Percentiles rank a stretch among this genome's conserved stretches.
These are phyloP conservation scores for Lathronympha strigana DNA, from an alignment of 2,888 invertebrate genomes.

Conservation along the genomic window DNA sequence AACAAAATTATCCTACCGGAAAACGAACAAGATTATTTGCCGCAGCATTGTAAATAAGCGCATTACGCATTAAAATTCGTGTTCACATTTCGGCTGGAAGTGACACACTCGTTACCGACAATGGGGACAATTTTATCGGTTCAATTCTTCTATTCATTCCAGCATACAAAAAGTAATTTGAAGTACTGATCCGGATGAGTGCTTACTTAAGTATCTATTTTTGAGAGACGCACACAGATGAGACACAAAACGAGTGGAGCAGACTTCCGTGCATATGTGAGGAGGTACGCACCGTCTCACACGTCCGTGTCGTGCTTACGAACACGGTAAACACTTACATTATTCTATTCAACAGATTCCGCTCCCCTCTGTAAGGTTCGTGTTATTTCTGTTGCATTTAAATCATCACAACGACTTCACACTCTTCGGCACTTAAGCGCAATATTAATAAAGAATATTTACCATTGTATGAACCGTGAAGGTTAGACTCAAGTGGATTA, in stretches of 20 bases:
- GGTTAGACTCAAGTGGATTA: constrained; percentile 38
- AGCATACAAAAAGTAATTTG: constrained; percentile 79
- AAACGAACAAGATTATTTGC: constrained; percentile 17
- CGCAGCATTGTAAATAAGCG: constrained; percentile 31
- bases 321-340: constrained; percentile 58
- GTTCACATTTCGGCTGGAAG: constrained; percentile 71
- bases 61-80: constrained; percentile 52
- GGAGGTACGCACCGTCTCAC: constrained; percentile 70
- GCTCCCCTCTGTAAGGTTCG: not conserved
- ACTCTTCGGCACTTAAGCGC: constrained; percentile 11
- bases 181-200: constrained; percentile 74
- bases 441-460: constrained; percentile 27
- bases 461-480: constrained; percentile 25
- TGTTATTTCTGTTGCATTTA: constrained; percentile 30
- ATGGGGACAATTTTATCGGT: constrained; percentile 73
- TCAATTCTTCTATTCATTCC: constrained; percentile 76
- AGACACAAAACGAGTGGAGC: constrained; percentile 72
- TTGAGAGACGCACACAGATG: constrained; percentile 44
- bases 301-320: constrained; percentile 60
- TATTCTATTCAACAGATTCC: constrained; percentile 52
- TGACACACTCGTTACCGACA: constrained; percentile 77
- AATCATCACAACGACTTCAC: constrained; percentile 12
- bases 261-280: constrained; percentile 77
- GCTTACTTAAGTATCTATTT: constrained; percentile 66
- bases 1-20: constrained; percentile 19